Evolutionary conservation across 2,888 invertebrate species (phyloP).

Genomic region (Cepaea hortensis): DNA sequence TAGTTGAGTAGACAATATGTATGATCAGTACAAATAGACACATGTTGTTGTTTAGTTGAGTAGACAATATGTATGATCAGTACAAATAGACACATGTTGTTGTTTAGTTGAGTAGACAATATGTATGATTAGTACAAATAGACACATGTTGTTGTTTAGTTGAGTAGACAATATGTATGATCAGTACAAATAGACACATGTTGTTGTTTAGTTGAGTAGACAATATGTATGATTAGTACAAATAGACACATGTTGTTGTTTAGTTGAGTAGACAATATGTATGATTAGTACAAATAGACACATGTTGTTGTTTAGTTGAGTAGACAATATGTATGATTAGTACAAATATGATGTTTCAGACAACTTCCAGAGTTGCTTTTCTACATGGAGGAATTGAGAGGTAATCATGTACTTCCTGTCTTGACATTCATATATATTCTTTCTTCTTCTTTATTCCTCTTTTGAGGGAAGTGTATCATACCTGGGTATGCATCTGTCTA

Average conservation of each 20-base stretch:
- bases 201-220: neutral
- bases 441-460: no score
- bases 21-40: neutral
- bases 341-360: conserved; percentile 74
- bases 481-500: no score
- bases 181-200: neutral
- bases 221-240: no score
- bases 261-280: neutral
- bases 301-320: neutral
- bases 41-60: neutral
- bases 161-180: neutral
- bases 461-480: no score
- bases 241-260: neutral
- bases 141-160: neutral
- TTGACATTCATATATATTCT: no score
- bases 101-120: neutral
- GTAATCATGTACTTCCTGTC: conserved; percentile 55
- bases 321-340: neutral
- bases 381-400: conserved; percentile 97
- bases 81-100: neutral
- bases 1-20: neutral
- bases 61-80: neutral
- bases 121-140: neutral
- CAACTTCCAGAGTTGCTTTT: conserved; percentile 97
- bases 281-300: neutral